Conservation (phyloP, 2,888 invertebrate species). For the Cephalotes varians region DNA sequence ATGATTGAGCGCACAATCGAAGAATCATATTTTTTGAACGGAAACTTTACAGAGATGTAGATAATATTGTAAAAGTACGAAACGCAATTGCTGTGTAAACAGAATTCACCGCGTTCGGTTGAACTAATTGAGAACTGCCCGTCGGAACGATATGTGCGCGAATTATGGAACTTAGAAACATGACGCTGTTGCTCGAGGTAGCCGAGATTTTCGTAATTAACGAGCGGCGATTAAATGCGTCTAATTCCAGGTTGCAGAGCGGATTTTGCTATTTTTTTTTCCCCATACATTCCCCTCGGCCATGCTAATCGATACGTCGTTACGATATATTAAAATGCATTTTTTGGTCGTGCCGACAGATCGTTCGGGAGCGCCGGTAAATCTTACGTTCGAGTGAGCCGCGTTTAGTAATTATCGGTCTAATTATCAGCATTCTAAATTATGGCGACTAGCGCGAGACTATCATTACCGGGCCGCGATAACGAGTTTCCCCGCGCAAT, state of each 20-base stretch:
- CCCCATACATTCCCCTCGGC: not conserved
- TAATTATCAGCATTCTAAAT: slow-evolving; percentile 49
- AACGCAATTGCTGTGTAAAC: not conserved
- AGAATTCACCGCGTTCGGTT: not conserved
- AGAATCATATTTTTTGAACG: not conserved
- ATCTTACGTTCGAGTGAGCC: slow-evolving; percentile 9
- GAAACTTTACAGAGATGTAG: not conserved
- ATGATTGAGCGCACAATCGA: not conserved
- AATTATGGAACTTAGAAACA: slow-evolving; percentile 7
- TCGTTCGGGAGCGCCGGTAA: slow-evolving; percentile 27
- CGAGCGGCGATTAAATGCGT: slow-evolving; percentile 40
- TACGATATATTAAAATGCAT: slow-evolving; percentile 46
- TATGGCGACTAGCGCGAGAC: slow-evolving; percentile 5
- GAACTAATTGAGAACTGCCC: not conserved
- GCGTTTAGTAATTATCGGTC: slow-evolving; percentile 39
- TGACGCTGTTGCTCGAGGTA: not conserved
- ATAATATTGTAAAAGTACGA: not conserved
- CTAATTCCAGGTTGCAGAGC: slow-evolving; percentile 33
- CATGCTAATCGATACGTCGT: slow-evolving; percentile 39
- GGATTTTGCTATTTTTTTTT: slow-evolving; percentile 30
- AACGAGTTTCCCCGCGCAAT: slow-evolving; percentile 48
- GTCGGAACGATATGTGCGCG: not conserved
- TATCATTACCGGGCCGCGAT: slow-evolving; percentile 39
- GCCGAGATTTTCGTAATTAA: slow-evolving; percentile 38
- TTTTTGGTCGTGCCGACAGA: slow-evolving; percentile 42